Evolutionary conservation across 2,797 vertebrate genomes (phyloP), one percentile per base, ranked within the genome.

Genomic region (Smutsia gigantea): DNA sequence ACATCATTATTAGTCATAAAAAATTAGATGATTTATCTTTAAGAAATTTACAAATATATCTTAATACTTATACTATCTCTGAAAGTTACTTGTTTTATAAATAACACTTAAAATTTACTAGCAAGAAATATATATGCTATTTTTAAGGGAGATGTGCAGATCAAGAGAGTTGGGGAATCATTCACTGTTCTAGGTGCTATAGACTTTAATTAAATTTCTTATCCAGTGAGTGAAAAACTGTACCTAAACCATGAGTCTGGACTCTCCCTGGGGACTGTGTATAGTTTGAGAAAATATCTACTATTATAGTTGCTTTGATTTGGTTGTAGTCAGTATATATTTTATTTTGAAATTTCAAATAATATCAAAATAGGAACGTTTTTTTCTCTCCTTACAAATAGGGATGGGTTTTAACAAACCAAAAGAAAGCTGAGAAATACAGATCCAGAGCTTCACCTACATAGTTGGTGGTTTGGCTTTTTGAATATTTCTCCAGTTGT

Each of bases 21-120:
- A 94, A 77, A 55, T 55, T 59, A 90, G 66, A 75, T 87, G 37
- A 90, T 90, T 90, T 90, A 79, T 68, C 34, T 88, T 90, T 71
- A 87, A 49, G 23, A 95, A 79, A 64, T 81, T 81, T 92, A 86
- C 29, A 90, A 74, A n/a, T 84, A 18, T 42, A 92, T 59, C 94
- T 95, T 63, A 83, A 42, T 95, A 66, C 90, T 46, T 61, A 82
- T 25, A 75, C 4, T 97, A n/a, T 74, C 39, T 72, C 55, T 84
- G 87, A 93, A 68, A 84, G 53, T 25, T 53, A 31, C 82, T 74
- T 93, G 18, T 55, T 81, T 92, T 77, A 94, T 75, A 64, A 79
- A 29, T 74, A 85, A 55, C 74, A 91, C 66, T 87, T 96, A 89
- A 92, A 96, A 78, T 87, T 88, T 97, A 75, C 7, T 89, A 89